Evolutionary conservation across 2,113 vertebrate species (phyloP).

Genomic region (Seriola dumerili): DNA sequence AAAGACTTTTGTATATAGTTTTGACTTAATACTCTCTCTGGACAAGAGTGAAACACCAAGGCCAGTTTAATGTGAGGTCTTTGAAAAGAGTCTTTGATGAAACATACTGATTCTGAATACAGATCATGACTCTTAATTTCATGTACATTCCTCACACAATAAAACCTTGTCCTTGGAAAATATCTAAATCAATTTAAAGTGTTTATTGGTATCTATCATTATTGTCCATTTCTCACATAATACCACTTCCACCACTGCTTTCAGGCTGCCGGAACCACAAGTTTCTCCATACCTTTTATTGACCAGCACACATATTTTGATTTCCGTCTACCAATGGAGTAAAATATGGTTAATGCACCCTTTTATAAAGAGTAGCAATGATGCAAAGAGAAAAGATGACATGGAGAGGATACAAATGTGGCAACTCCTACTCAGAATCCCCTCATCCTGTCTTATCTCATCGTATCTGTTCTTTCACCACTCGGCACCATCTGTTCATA

Average conservation of each 20-base stretch:
- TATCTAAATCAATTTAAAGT: slow-evolving; percentile 4
- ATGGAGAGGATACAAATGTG: background rate
- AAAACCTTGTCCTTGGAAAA: background rate
- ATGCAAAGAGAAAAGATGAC: background rate
- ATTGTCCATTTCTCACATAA: slow-evolving; percentile 9
- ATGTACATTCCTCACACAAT: slow-evolving; percentile 1
- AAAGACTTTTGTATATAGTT: slow-evolving; percentile 12
- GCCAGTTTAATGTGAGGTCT: slow-evolving; percentile 3
- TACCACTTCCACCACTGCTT: background rate
- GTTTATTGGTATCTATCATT: background rate
- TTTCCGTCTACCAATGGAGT: background rate
- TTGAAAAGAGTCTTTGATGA: slow-evolving; percentile 40
- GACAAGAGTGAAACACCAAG: slow-evolving; percentile 36
- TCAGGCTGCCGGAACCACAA: background rate
- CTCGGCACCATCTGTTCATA: slow-evolving; percentile 70
- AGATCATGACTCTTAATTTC: slow-evolving; percentile 9
- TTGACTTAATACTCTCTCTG: slow-evolving; percentile 6
- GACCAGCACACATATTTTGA: background rate
- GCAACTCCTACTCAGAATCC: background rate
- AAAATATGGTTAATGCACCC: background rate
- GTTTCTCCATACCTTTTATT: background rate
- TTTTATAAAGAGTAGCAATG: background rate
- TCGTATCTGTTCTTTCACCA: slow-evolving; percentile 24
- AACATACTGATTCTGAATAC: slow-evolving; percentile 27
- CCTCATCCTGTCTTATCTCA: slow-evolving; percentile 21